Conservation (phyloP, 2,113 vertebrate genomes). For the Poeciliopsis occidentalis region DNA sequence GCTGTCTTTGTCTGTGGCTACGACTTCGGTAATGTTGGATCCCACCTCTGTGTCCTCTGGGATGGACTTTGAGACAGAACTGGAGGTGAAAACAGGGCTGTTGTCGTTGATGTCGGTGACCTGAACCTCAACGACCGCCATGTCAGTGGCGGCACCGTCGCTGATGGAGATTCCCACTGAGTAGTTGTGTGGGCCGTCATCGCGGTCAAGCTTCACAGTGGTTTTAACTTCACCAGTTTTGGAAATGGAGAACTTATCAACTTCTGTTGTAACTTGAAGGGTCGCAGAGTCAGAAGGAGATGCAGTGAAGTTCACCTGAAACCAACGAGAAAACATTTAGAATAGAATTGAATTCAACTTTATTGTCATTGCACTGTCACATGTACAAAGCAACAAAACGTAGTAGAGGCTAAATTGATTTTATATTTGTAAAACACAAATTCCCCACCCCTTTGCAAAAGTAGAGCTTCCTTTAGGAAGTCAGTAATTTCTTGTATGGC, state of each 20-base stretch:
- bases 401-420: too few relatives aligned
- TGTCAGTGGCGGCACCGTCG: constrained; percentile 65
- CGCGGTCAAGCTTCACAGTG: constrained; percentile 73
- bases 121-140: constrained; percentile 64
- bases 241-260: constrained; percentile 70
- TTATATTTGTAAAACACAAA: too few relatives aligned
- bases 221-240: constrained; percentile 66
- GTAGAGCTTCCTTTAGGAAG: too few relatives aligned
- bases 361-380: too few relatives aligned
- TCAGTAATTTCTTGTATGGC: too few relatives aligned
- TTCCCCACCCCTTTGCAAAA: too few relatives aligned
- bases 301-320: constrained; percentile 52
- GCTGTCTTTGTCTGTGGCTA: constrained; percentile 72
- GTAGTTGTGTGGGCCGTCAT: constrained; percentile 71
- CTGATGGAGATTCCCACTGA: constrained; percentile 74
- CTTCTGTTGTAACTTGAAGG: constrained; percentile 60
- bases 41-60: constrained; percentile 48
- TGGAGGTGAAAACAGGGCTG: constrained; percentile 67
- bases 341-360: too few relatives aligned
- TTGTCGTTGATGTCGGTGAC: constrained; percentile 83
- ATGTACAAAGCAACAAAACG: too few relatives aligned
- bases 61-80: constrained; percentile 16
- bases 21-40: constrained; percentile 15
- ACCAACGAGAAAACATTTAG: neutral
- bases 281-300: constrained; percentile 31